A percentile compares a stretch with the other conserved stretches of the same genome.
Evolutionary conservation across 1,140 invertebrate species (phyloP).

Genomic region (Grapholita molesta): DNA sequence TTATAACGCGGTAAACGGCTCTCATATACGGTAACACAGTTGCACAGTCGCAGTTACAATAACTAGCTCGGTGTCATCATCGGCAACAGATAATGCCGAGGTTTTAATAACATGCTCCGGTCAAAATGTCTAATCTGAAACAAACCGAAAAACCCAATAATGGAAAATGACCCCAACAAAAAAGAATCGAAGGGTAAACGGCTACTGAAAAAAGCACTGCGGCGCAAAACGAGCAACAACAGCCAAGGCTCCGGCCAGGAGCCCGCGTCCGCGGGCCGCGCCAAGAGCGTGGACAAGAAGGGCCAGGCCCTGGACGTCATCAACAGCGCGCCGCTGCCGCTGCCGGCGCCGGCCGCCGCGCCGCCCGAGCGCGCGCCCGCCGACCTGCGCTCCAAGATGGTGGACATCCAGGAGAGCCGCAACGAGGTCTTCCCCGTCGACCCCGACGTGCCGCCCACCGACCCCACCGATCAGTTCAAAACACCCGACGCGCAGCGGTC

Average conservation of each 20-base stretch:
- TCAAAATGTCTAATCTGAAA: slow-evolving; percentile 54
- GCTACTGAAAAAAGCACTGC: slow-evolving; percentile 59
- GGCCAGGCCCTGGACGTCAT: slow-evolving; percentile 45
- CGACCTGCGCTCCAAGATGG: slow-evolving; percentile 22
- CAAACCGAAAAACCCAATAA: slow-evolving; percentile 50
- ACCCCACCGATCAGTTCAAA: slow-evolving; percentile 23
- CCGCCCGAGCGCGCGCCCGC: slow-evolving; percentile 36
- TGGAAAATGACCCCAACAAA: slow-evolving; percentile 74
- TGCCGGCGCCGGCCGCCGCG: slow-evolving; percentile 28
- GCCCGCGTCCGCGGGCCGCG: slow-evolving; percentile 38
- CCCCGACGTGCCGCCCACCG: slow-evolving; percentile 28
- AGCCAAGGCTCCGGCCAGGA: slow-evolving; percentile 46
- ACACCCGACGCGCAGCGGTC: slow-evolving; percentile 27
- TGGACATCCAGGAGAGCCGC: slow-evolving; percentile 25
- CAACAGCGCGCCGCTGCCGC: slow-evolving; percentile 50
- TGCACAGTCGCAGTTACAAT: too few relatives aligned
- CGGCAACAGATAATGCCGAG: neutral
- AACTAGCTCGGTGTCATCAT: neutral
- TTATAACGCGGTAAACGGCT: slow-evolving; percentile 31
- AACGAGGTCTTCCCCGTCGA: slow-evolving; percentile 42
- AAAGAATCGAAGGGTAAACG: slow-evolving; percentile 70
- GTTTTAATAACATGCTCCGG: slow-evolving; percentile 23
- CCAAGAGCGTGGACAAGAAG: slow-evolving; percentile 62
- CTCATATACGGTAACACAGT: too few relatives aligned
- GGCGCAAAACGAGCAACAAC: slow-evolving; percentile 60